These are phyloP conservation scores for Dichetophora obliterata DNA, from an alignment of 2,888 invertebrate species.

Conservation along the genomic window DNA sequence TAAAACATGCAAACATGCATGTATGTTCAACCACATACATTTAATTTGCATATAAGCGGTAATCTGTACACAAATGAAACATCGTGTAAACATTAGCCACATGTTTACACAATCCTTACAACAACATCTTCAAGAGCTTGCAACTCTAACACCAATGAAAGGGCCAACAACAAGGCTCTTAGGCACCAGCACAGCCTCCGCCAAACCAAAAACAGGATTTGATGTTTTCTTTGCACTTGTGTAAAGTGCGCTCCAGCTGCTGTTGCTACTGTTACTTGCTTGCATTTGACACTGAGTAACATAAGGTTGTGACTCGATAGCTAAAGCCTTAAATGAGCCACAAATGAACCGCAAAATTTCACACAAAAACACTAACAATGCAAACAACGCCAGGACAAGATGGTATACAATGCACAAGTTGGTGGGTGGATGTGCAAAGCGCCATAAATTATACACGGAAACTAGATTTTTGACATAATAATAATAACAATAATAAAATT, in stretches of 20 bases:
- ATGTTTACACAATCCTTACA: background rate
- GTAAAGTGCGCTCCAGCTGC: background rate
- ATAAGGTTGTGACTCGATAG: background rate
- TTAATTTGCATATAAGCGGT: background rate
- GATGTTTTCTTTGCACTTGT: background rate
- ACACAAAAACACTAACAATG: no score
- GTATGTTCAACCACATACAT: background rate
- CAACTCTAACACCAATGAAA: background rate
- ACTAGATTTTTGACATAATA: background rate
- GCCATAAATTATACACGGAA: background rate
- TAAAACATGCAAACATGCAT: background rate
- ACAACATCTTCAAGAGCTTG: background rate
- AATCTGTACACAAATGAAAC: background rate
- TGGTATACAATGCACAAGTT: no score
- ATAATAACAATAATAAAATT: background rate
- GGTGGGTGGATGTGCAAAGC: background rate
- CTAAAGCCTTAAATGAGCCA: constrained; percentile 6
- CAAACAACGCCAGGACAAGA: no score
- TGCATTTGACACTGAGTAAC: background rate
- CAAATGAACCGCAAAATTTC: background rate
- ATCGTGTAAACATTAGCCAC: constrained; percentile 7
- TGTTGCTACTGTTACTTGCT: background rate
- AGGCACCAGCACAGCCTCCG: background rate
- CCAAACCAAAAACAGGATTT: background rate
- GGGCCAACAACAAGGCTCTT: background rate